phyloP scores from a whole-genome alignment of 2,113 vertebrate species.

The Ornithorhynchus anatinus region DNA sequence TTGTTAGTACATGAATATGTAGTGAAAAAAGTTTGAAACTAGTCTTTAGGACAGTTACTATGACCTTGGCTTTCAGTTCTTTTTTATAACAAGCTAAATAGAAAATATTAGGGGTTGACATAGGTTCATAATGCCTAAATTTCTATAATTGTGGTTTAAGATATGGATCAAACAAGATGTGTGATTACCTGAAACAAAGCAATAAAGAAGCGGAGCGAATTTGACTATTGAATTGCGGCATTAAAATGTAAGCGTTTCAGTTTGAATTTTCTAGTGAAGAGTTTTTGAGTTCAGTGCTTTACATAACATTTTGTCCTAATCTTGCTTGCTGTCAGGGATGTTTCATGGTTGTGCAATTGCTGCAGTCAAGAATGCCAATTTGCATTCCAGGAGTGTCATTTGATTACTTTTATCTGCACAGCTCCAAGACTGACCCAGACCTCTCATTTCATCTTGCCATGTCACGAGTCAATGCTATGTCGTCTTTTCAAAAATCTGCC shows the following conservation, averaged over 20 bases:
- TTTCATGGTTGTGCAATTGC: slow-evolving; percentile 86
- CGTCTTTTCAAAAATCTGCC: slow-evolving; percentile 81
- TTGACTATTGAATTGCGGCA: slow-evolving; percentile 59
- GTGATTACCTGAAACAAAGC: slow-evolving; percentile 30
- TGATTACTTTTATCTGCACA: slow-evolving; percentile 93
- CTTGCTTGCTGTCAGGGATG: slow-evolving; percentile 84
- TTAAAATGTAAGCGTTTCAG: slow-evolving; percentile 74
- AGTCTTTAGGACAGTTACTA: slow-evolving; percentile 1
- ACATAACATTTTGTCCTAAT: slow-evolving; percentile 86
- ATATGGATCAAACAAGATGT: slow-evolving; percentile 34
- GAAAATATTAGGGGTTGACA: slow-evolving; percentile 31
- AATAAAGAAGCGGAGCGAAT: slow-evolving; percentile 52
- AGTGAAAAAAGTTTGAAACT: slow-evolving; percentile 8
- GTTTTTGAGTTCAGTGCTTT: slow-evolving; percentile 78
- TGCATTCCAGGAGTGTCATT: slow-evolving; percentile 95
- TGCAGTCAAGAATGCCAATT: slow-evolving; percentile 89
- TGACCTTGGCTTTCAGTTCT: neutral
- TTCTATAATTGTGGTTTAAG: slow-evolving; percentile 41
- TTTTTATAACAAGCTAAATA: slow-evolving; percentile 20
- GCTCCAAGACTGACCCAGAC: slow-evolving; percentile 78
- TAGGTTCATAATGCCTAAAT: slow-evolving; percentile 2
- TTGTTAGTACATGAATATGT: slow-evolving; percentile 1
- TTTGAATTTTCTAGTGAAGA: slow-evolving; percentile 74
- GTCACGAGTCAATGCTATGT: slow-evolving; percentile 82
- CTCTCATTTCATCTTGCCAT: slow-evolving; percentile 84